These are phyloP conservation scores for Galerucella nymphaeae DNA, from an alignment of 2,888 invertebrate genomes.

Conservation along the genomic window DNA sequence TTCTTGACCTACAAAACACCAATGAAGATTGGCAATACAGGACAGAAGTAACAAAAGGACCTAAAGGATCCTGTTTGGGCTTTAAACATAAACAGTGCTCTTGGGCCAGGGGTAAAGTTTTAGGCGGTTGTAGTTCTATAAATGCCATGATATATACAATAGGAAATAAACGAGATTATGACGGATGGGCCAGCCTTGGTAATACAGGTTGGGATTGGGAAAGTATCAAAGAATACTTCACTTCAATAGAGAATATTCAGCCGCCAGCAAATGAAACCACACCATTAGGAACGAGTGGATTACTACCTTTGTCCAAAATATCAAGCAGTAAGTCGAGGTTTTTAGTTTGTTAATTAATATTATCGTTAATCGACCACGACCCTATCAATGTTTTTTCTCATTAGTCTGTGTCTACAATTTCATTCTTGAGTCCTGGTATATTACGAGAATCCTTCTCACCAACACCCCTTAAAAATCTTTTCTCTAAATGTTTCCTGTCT, in stretches of 20 bases:
- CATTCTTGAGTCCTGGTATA: too few relatives aligned
- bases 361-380: too few relatives aligned
- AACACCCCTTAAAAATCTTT: too few relatives aligned
- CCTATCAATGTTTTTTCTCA: too few relatives aligned
- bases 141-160: slow-evolving; percentile 76
- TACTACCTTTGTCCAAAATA: slow-evolving; percentile 62
- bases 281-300: slow-evolving; percentile 65
- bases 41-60: slow-evolving; percentile 63
- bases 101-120: slow-evolving; percentile 72
- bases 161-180: slow-evolving; percentile 74
- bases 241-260: slow-evolving; percentile 58
- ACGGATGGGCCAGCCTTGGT: slow-evolving; percentile 71
- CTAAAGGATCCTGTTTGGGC: slow-evolving; percentile 58
- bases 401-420: too few relatives aligned
- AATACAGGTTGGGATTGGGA: slow-evolving; percentile 72
- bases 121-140: slow-evolving; percentile 75
- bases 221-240: slow-evolving; percentile 65
- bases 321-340: too few relatives aligned
- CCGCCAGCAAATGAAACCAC: slow-evolving; percentile 41
- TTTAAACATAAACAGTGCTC: slow-evolving; percentile 61
- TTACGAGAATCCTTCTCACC: too few relatives aligned
- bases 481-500: too few relatives aligned
- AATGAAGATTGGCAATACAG: slow-evolving; percentile 63
- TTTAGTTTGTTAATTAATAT: too few relatives aligned
- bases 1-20: slow-evolving; percentile 54